These are phyloP conservation scores for Novumbra hubbsi DNA, from an alignment of 2,797 vertebrate genomes.

Conservation along the genomic window DNA sequence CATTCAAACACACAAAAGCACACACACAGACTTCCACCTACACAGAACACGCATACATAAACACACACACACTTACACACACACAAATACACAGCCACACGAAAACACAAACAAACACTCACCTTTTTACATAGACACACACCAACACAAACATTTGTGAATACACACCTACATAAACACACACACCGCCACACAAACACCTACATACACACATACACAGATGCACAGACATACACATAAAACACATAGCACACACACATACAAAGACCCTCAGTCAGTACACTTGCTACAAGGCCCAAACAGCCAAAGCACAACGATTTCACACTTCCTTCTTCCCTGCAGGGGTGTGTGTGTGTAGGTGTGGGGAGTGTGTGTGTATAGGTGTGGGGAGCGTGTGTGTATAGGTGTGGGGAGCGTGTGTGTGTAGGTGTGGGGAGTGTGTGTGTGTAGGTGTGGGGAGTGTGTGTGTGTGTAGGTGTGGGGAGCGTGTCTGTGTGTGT, in stretches of 20 bases:
- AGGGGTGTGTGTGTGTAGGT: conserved; percentile 32
- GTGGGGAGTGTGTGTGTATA: conserved; percentile 24
- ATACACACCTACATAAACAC: too few species aligned
- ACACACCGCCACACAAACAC: too few species aligned
- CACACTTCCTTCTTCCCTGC: conserved; percentile 35
- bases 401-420: conserved; percentile 14
- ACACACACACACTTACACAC: background rate
- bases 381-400: too few species aligned
- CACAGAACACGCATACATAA: too few species aligned
- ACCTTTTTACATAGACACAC: too few species aligned
- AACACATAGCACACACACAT: too few species aligned
- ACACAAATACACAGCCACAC: background rate
- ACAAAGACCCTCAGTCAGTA: background rate
- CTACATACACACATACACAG: background rate
- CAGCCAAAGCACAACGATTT: conserved; percentile 21
- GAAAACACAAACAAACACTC: background rate
- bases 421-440: conserved; percentile 16
- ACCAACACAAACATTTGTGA: too few species aligned
- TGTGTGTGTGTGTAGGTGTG: too few species aligned
- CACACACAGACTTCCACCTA: too few species aligned
- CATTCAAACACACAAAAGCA: too few species aligned
- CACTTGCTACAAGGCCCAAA: conserved; percentile 40
- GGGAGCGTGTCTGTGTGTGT: too few species aligned
- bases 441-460: too few species aligned
- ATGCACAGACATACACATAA: background rate